Evolutionary conservation across 2,113 vertebrate species (phyloP).

Genomic region (Ictidomys tridecemlineatus): DNA sequence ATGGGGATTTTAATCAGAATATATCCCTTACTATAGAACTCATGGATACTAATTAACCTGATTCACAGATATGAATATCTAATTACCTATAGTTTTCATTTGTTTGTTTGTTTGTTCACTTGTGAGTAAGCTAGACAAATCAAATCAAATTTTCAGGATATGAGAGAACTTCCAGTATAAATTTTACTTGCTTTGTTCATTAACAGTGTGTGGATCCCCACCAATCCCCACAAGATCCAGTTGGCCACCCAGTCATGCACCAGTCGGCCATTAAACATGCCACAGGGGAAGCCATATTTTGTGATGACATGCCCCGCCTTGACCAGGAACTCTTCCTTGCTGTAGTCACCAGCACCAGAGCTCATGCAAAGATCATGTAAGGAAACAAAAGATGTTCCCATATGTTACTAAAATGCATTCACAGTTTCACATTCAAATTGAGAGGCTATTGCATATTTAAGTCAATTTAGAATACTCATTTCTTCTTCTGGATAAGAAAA

Average conservation of each 20-base stretch:
- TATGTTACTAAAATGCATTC: neutral
- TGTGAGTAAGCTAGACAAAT: neutral
- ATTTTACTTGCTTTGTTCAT: slow-evolving; percentile 45
- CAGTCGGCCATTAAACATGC: slow-evolving; percentile 92
- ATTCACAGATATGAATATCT: neutral
- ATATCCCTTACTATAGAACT: neutral
- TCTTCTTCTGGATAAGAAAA: slow-evolving; percentile 18
- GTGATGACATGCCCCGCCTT: slow-evolving; percentile 90
- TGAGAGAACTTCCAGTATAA: neutral
- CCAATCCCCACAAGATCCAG: slow-evolving; percentile 90
- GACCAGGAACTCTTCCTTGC: slow-evolving; percentile 92
- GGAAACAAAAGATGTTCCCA: slow-evolving; percentile 54
- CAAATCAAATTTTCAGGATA: neutral
- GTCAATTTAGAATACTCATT: neutral
- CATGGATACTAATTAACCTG: neutral
- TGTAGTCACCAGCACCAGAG: slow-evolving; percentile 92
- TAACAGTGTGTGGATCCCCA: slow-evolving; percentile 86
- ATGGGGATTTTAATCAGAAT: neutral
- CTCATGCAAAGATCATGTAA: slow-evolving; percentile 92
- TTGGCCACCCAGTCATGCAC: slow-evolving; percentile 93
- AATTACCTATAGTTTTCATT: neutral
- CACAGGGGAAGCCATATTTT: slow-evolving; percentile 94
- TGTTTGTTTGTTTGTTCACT: neutral
- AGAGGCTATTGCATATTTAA: neutral
- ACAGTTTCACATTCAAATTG: neutral